Evolutionary conservation across 30 jellyfish, hydroid and myxozoan genomes (phyloP), one percentile per base, ranked within the genome.

Genomic region (Mastigias papua): DNA sequence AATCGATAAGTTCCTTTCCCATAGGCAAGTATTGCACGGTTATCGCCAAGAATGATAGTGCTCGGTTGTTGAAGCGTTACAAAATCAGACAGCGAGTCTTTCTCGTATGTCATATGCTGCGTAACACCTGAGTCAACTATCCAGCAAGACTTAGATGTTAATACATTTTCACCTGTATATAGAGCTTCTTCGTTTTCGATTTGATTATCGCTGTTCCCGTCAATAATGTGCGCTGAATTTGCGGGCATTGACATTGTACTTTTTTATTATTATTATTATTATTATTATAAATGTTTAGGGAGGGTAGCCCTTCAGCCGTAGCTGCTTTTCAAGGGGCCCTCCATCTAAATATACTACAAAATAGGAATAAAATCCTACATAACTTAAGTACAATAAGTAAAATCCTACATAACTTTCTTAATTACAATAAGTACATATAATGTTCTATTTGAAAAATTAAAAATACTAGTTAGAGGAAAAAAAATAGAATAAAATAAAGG

Each of bases 1-100:
- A 81, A 35, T 64, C 82, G 60, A 46, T 65, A 81, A 8, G 62
- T 65, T 63, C 91, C 91, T 65, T 81, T 81, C 46, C 91, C 91
- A 65, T 60, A 62, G 8, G 79, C 89, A 49, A 57, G 48, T 5
- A 79, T 79, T 64, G 51, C 34, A 22, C 50, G 80, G 61, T 65
- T 61, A 65, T 65, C 81, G 46, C 90, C 90, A 30, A 79, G 68
- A 79, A n/a, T 79, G 33, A 79, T 30, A 8, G 61, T 30, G 67
- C 48, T 10, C 17, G 90, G 90, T 64, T 61, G 66, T 50, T 79
- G 30, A 31, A 79, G 61, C 61, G 60, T 81, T 30, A 79, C 67
- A 65, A 21, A 79, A 79, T 62, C 90, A 57, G 90, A 79, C 19
- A 79, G 78, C 6, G 69, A 57, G 37, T 63, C 90, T 23, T 76